These are phyloP conservation scores for Helarctos malayanus DNA, from an alignment of 2,797 vertebrate genomes.

Conservation along the genomic window DNA sequence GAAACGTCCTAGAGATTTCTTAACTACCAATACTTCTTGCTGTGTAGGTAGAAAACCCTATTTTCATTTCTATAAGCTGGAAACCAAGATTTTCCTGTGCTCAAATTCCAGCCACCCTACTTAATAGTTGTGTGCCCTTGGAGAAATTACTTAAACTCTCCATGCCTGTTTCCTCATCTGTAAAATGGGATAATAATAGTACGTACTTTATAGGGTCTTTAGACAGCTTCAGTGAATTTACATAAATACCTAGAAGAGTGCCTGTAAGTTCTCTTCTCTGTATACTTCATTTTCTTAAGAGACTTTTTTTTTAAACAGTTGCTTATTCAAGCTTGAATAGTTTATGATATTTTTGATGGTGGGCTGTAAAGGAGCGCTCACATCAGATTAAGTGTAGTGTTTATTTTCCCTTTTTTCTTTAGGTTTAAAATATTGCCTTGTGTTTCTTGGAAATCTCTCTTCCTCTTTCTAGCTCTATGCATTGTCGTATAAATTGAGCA, in stretches of 20 bases:
- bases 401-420: conserved; percentile 49
- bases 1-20: conserved; percentile 26
- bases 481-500: conserved; percentile 37
- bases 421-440: conserved; percentile 21
- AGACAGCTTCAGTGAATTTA: neutral
- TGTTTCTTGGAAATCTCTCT: conserved; percentile 21
- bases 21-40: neutral
- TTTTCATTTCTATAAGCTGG: conserved; percentile 27
- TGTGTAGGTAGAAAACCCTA: neutral
- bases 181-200: neutral
- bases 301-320: neutral
- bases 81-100: neutral
- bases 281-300: neutral
- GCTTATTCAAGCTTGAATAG: neutral
- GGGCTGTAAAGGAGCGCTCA: neutral
- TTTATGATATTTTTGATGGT: conserved; percentile 26
- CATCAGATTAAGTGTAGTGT: conserved; percentile 14
- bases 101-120: neutral
- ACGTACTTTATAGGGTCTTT: neutral
- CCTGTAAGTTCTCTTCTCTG: neutral
- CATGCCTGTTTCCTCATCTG: neutral
- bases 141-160: conserved; percentile 1
- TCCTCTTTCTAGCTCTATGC: neutral
- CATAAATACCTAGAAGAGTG: neutral
- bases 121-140: neutral